Base-by-base conservation (phyloP, 2,113 vertebrate species). In the Sinosuthora webbiana region DNA sequence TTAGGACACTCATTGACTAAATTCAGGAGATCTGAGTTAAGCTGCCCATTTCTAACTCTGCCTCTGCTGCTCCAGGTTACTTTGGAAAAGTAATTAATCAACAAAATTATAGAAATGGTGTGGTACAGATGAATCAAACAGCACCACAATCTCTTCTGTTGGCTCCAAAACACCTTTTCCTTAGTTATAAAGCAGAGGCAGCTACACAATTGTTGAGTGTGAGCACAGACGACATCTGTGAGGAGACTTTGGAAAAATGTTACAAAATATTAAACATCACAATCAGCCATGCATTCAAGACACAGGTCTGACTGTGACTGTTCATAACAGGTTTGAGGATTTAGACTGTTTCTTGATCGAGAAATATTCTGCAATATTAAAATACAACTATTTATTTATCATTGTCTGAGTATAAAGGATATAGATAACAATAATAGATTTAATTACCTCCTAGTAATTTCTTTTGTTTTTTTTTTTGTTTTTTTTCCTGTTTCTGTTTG, bases 181-280 rank as follows among this genome's bases (percentile, higher is more conserved):
- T 64, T 16, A 49, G 12, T 28, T 35, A 24, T 16, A 62, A 67
- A 80, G 18, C 41, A 60, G 39, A 79, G 14, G 15, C 35, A 68
- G 18, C 18, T 83, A 47, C 35, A 37, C 3, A 11, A 49, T 11
- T 67, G 17, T 22, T n/a, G 24, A 81, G 18, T 25, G 9, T 81
- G 12, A 39, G 9, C 2, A 2, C 15, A 3, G 22, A 60, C 1
- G 3, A 17, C 7, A 15, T 4, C 9, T 52, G 5, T 44, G 41
- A 74, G 14, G n/a, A 37, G 42, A 75, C 7, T 42, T 68, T 44
- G 20, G 28, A 42, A 64, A 90, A 62, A 78, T 10, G 5, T 56
- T 70, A 19, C 37, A 60, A 57, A 62, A 3, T 62, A 15, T 44
- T 67, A 44, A 56, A 44, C 8, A 3, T 33, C 13, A n/a, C 12